These are phyloP conservation scores for Gymnoscopelus microlampas DNA, from an alignment of 2,797 vertebrate genomes.

Conservation along the genomic window DNA sequence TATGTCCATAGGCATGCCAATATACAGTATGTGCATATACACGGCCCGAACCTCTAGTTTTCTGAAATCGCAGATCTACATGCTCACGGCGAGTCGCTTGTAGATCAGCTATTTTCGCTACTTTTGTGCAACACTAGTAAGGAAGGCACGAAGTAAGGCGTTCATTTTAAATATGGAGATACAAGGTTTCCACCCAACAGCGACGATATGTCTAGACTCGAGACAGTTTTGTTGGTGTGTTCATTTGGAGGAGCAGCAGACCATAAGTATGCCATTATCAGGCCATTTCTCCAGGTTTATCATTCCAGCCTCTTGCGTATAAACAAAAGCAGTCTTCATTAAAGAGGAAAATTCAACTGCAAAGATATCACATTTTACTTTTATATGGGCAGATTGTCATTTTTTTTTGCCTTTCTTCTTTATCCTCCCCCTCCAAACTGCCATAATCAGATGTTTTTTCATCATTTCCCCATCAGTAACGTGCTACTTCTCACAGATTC, in stretches of 20 bases:
- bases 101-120: too few relatives aligned
- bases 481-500: background rate
- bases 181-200: too few relatives aligned
- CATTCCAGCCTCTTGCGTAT: slow-evolving; percentile 38
- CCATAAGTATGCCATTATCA: slow-evolving; percentile 74
- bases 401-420: slow-evolving; percentile 37
- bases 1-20: too few relatives aligned
- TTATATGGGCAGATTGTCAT: slow-evolving; percentile 22
- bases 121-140: too few relatives aligned
- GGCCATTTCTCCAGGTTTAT: slow-evolving; percentile 48
- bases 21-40: too few relatives aligned
- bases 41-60: too few relatives aligned
- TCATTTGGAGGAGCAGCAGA: slow-evolving; percentile 62
- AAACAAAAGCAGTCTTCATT: slow-evolving; percentile 56
- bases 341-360: slow-evolving; percentile 38
- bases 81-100: too few relatives aligned
- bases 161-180: too few relatives aligned
- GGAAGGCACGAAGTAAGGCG: too few relatives aligned
- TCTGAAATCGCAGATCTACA: too few relatives aligned
- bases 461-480: slow-evolving; percentile 8
- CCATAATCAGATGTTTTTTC: slow-evolving; percentile 9
- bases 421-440: slow-evolving; percentile 26
- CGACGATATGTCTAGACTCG: background rate
- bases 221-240: slow-evolving; percentile 59
- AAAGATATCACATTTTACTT: slow-evolving; percentile 48